phyloP scores from a whole-genome alignment of 2,888 invertebrate genomes.

The Desoria tigrina region DNA sequence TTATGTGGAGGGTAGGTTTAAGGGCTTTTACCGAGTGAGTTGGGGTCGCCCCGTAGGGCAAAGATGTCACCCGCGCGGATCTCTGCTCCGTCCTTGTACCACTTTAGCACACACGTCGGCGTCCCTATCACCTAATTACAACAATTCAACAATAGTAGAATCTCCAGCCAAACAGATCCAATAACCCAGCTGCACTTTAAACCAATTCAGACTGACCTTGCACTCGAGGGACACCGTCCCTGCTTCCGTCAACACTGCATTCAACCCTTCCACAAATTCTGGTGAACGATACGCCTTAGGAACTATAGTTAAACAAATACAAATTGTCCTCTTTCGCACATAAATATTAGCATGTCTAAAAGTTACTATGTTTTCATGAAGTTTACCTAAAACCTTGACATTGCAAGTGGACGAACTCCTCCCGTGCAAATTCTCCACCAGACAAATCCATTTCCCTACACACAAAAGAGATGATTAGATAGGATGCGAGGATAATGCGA shows the following conservation, averaged over 20 bases:
- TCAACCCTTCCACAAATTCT: conserved; percentile 80
- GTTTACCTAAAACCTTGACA: conserved; percentile 72
- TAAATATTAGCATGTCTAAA: too few relatives aligned
- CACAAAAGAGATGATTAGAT: conserved; percentile 67
- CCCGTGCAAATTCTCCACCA: conserved; percentile 75
- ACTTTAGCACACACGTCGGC: conserved; percentile 75
- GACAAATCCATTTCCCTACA: conserved; percentile 81
- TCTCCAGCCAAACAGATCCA: too few relatives aligned
- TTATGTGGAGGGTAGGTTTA: too few relatives aligned
- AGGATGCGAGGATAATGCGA: not conserved
- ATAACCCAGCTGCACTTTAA: too few relatives aligned
- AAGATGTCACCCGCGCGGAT: conserved; percentile 88
- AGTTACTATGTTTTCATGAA: too few relatives aligned
- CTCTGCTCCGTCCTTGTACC: conserved; percentile 82
- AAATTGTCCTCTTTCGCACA: too few relatives aligned
- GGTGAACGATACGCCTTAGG: conserved; percentile 87
- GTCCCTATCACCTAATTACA: conserved; percentile 71
- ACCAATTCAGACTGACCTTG: conserved; percentile 61
- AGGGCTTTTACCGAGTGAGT: too few relatives aligned
- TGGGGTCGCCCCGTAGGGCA: conserved; percentile 81
- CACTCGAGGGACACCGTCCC: conserved; percentile 89
- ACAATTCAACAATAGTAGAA: not conserved
- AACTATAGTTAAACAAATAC: conserved; percentile 59
- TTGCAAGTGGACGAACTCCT: conserved; percentile 72
- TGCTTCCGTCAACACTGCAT: conserved; percentile 79